Evolutionary conservation across 64 coral and sea anemone species (phyloP), one percentile per base, ranked within the genome.

Genomic region (Actinia tenebrosa): DNA sequence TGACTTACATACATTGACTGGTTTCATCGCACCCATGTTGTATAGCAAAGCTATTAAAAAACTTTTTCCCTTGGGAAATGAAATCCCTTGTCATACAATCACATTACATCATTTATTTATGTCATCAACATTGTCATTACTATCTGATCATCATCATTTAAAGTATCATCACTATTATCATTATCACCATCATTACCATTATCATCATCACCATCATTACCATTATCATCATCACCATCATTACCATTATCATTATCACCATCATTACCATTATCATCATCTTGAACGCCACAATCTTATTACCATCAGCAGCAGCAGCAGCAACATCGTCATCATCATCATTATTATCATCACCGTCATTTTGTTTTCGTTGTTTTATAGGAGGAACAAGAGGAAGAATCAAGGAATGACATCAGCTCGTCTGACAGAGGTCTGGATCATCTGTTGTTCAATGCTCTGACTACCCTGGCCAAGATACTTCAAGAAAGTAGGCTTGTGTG

Each of bases 401-500:
- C 81, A 3, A 84, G 37, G 10, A 27, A 78, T 47, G 56, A 77
- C 42, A 64, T 47, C 52, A 83, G 14, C 53, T 93, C 75, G 30
- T 78, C 26, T 60, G 64, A 42, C 85, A 89, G 71, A 88, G 84
- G 86, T 56, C 93, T 86, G 50, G 94, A 97, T 64, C 91, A 97
- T 20, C 71, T 93, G 69, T 88, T 97, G 8, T 97, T 97, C 27
- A 97, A 93, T 52, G 46, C 91, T 26, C 91, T 97, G 16, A 90
- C 94, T 19, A 87, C 92, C 42, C 61, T 97, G 77, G 91, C 91
- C 5, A 97, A 97, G 56, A 84, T 97, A 16, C 45, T 91, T 0
- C 37, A 87, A 50, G 56, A 93, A 2, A 89, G 88, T 16, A 84
- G 69, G 20, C 54, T 97, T 25, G 82, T 93, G 43, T 88, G 86